A percentile compares a stretch with the other conserved stretches of the same genome.
Conservation (phyloP, 2,113 vertebrate genomes). For the Meleagris gallopavo region DNA sequence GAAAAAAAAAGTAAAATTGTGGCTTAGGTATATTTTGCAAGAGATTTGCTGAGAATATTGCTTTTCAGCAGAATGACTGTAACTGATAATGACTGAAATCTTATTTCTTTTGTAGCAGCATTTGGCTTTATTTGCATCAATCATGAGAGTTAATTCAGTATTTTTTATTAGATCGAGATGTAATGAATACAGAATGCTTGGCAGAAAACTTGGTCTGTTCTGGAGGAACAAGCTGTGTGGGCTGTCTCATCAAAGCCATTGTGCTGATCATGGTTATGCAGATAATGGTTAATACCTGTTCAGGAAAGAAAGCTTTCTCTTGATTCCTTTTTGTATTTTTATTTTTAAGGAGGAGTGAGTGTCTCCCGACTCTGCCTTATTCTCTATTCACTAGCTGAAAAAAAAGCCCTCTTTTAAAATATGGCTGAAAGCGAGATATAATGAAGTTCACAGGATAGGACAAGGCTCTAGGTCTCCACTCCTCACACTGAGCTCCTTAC, state of each 20-base stretch:
- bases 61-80: neutral
- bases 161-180: conserved; percentile 21
- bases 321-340: neutral
- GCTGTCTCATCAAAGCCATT: conserved; percentile 66
- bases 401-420: neutral
- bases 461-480: neutral
- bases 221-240: conserved; percentile 33
- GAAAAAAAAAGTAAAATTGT: neutral
- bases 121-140: conserved; percentile 53
- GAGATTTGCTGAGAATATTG: neutral
- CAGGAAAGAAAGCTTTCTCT: neutral
- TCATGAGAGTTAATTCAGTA: conserved; percentile 10
- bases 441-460: neutral
- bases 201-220: conserved; percentile 33
- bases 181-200: neutral
- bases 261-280: conserved; percentile 31
- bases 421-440: neutral
- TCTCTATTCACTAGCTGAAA: neutral
- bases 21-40: neutral
- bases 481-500: neutral
- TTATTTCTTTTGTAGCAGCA: conserved; percentile 7
- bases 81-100: neutral
- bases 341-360: neutral
- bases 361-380: neutral
- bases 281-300: conserved; percentile 30